Evolutionary conservation across 2,888 invertebrate species (phyloP), one percentile per base, ranked within the genome.

Genomic region (Andrena flavipes): DNA sequence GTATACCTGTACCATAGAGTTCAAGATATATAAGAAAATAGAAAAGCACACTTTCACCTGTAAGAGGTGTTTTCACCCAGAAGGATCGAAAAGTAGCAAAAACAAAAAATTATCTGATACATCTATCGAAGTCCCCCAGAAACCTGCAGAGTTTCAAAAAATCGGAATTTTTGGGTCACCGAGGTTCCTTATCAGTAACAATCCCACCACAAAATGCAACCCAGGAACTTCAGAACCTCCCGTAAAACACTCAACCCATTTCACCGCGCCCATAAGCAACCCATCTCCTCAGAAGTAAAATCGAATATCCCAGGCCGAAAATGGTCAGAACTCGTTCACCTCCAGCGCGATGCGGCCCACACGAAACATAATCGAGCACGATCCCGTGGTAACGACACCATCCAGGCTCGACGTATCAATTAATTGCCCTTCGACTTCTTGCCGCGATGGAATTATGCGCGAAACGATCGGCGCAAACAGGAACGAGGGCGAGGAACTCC

Each of bases 381-480:
- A 42, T 30, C 56, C 10, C 65, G 26, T 1, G 35, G 20, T 26
- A 74, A 73, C 64, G 59, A 63, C 59, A 67, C 59, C 35, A 13
- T 13, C 13, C 20, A n/a, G 20, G 29, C 20, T 26, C 76, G 69
- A 59, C 23, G 70, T 54, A 60, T 72, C 79, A 56, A 74, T 83
- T 80, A 84, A 84, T 84, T 84, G 62, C 68, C 30, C 63, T 7
- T 59, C 76, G 70, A 20, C 35, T 78, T 80, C 63, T 76, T 80
- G 23, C 35, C 33, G 26, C 59, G 60, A 8, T 26, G 33, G 42
- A 54, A 67, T 48, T 20, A 23, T 62, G 29, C 30, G 10, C 48
- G n/a, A 16, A 4, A 33, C 56, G 10, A 10, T 2, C 48, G 56
- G n/a, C 51, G 48, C 35, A 51, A 63, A 51, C 33, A 5, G 76